These are phyloP conservation scores for Ectemnius cavifrons DNA, from an alignment of 2,888 invertebrate genomes.

Conservation along the genomic window DNA sequence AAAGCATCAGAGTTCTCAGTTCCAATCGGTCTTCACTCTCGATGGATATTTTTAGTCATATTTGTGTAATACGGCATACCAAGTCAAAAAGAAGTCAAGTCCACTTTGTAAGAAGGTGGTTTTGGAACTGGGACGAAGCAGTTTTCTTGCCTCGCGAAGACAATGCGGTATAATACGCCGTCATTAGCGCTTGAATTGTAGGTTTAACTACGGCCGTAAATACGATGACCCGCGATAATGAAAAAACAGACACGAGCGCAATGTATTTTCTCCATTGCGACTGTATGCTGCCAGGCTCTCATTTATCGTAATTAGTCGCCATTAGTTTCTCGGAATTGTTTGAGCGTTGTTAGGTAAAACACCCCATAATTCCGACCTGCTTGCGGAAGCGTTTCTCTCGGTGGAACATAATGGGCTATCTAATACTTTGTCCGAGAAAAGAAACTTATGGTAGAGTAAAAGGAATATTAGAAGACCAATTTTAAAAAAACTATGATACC, in stretches of 20 bases:
- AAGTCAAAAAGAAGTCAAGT: too few relatives aligned
- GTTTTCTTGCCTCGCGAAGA: constrained; percentile 52
- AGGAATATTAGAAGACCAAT: too few relatives aligned
- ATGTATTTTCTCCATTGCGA: constrained; percentile 10
- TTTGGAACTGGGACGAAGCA: constrained; percentile 52
- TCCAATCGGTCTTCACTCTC: too few relatives aligned
- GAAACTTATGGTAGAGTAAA: too few relatives aligned
- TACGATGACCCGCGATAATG: constrained; percentile 36
- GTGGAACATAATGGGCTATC: too few relatives aligned
- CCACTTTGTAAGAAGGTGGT: constrained; percentile 18
- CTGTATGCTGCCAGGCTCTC: constrained; percentile 23
- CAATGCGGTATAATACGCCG: constrained; percentile 41
- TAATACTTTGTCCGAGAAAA: too few relatives aligned
- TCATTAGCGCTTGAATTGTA: constrained; percentile 47
- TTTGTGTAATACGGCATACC: too few relatives aligned
- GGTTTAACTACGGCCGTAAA: constrained; percentile 29
- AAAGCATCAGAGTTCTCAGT: neutral
- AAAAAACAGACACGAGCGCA: constrained; percentile 37
- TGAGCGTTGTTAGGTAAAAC: constrained; percentile 35
- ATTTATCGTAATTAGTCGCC: constrained; percentile 46
- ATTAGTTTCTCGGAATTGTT: constrained; percentile 31
- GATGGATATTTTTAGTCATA: too few relatives aligned
- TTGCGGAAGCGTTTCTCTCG: neutral
- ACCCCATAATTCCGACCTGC: neutral
- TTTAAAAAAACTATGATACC: too few relatives aligned